phyloP scores from a whole-genome alignment of 2,113 vertebrate genomes.

The Myrmecobius fasciatus region DNA sequence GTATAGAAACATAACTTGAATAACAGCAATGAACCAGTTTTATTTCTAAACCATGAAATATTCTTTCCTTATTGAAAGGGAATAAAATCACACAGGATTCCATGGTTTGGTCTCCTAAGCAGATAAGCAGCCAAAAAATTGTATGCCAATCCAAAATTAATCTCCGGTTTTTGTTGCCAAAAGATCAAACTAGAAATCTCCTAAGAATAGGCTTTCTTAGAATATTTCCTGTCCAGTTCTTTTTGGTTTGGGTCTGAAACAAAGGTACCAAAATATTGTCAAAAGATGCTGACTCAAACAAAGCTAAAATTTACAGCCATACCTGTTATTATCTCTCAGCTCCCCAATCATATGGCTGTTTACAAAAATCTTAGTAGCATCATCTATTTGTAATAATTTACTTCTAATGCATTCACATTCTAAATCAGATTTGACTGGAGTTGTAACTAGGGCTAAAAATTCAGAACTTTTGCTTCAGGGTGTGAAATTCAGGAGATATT shows the following conservation, averaged over 20 bases:
- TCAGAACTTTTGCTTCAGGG: neutral
- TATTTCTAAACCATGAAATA: slow-evolving; percentile 31
- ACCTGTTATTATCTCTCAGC: slow-evolving; percentile 26
- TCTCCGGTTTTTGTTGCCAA: slow-evolving; percentile 60
- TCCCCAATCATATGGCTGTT: neutral
- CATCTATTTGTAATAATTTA: slow-evolving; percentile 21
- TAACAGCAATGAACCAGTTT: neutral
- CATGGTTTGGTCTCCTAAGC: slow-evolving; percentile 45
- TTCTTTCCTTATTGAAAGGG: slow-evolving; percentile 1
- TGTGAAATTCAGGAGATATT: neutral
- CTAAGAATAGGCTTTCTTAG: slow-evolving; percentile 68
- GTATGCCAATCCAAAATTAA: slow-evolving; percentile 61
- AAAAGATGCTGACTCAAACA: slow-evolving; percentile 36
- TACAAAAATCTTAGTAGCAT: slow-evolving; percentile 22
- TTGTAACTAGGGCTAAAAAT: neutral
- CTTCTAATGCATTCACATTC: neutral
- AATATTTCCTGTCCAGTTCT: slow-evolving; percentile 62
- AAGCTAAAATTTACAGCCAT: neutral
- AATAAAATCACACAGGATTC: slow-evolving; percentile 29
- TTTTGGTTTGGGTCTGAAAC: slow-evolving; percentile 61
- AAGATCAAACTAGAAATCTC: slow-evolving; percentile 73
- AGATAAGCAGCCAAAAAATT: slow-evolving; percentile 60
- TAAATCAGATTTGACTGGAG: neutral
- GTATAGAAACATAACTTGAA: neutral
- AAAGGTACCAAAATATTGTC: slow-evolving; percentile 22